A percentile compares a stretch with the other conserved stretches of the same genome.
Conservation (phyloP, 2,888 invertebrate genomes). For the Dioctria linearis region DNA sequence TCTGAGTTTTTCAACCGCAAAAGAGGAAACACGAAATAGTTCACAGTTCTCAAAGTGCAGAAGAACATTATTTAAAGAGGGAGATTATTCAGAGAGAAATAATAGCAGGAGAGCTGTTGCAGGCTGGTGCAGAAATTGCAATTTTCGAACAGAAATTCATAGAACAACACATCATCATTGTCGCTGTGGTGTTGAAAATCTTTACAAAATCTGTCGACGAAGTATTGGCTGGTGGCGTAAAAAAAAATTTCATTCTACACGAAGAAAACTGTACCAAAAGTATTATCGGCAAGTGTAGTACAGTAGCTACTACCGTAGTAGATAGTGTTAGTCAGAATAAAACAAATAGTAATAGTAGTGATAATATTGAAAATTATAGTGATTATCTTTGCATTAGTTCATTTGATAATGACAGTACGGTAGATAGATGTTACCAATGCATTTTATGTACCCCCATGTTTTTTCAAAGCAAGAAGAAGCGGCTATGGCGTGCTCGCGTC, state of each 20-base stretch:
- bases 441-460: constrained; percentile 71
- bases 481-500: constrained; percentile 71
- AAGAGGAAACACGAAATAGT: constrained; percentile 45
- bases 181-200: constrained; percentile 55
- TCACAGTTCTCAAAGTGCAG: constrained; percentile 24
- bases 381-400: constrained; percentile 63
- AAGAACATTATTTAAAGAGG: constrained; percentile 19
- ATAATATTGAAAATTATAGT: constrained; percentile 42
- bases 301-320: neutral
- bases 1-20: constrained; percentile 54
- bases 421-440: constrained; percentile 72
- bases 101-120: constrained; percentile 26
- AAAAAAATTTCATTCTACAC: constrained; percentile 56
- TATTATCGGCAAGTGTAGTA: constrained; percentile 49
- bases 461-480: constrained; percentile 67
- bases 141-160: constrained; percentile 1
- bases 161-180: constrained; percentile 36
- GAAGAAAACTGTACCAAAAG: constrained; percentile 53
- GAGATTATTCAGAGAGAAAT: neutral
- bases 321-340: constrained; percentile 42
- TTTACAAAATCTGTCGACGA: constrained; percentile 55
- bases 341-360: constrained; percentile 33
- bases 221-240: constrained; percentile 58
- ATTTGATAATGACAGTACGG: constrained; percentile 70
- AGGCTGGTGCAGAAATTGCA: constrained; percentile 4